Conservation (phyloP, 2,113 vertebrate species). For the Mastomys coucha region DNA sequence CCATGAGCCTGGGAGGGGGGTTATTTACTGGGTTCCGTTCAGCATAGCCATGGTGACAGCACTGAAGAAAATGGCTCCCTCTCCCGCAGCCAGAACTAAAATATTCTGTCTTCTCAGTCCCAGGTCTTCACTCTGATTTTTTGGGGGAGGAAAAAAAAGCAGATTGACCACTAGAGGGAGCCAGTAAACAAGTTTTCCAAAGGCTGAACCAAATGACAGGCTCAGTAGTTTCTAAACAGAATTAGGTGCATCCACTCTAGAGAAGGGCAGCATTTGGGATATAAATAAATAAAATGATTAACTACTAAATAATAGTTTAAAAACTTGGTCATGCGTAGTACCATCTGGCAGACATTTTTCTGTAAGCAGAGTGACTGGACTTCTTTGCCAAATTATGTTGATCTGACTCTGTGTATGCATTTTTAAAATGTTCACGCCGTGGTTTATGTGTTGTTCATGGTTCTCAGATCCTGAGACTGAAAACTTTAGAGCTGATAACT, state of each 20-base stretch:
- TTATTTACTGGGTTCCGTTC: not conserved
- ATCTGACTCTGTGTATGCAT: not conserved
- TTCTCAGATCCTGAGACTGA: not conserved
- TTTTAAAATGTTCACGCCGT: not conserved
- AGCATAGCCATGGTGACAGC: too few species aligned
- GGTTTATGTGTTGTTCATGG: not conserved
- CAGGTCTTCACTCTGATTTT: constrained; percentile 7
- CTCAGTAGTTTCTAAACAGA: constrained; percentile 18
- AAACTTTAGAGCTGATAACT: not conserved
- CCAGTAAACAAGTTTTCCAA: constrained; percentile 64
- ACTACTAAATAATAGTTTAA: constrained; percentile 7
- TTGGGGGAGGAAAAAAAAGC: constrained; percentile 23
- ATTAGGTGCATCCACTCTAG: too few species aligned
- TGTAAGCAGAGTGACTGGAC: not conserved
- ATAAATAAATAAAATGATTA: too few species aligned
- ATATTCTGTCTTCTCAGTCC: not conserved
- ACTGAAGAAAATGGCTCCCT: not conserved
- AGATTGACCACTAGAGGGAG: constrained; percentile 69
- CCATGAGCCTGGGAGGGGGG: not conserved
- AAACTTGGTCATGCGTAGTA: not conserved
- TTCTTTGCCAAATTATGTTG: not conserved
- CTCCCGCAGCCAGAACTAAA: not conserved
- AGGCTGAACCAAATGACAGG: not conserved
- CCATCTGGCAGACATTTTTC: constrained; percentile 19
- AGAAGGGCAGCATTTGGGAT: too few species aligned